Conservation (phyloP, 1,140 invertebrate genomes). For the Apis cerana region DNA sequence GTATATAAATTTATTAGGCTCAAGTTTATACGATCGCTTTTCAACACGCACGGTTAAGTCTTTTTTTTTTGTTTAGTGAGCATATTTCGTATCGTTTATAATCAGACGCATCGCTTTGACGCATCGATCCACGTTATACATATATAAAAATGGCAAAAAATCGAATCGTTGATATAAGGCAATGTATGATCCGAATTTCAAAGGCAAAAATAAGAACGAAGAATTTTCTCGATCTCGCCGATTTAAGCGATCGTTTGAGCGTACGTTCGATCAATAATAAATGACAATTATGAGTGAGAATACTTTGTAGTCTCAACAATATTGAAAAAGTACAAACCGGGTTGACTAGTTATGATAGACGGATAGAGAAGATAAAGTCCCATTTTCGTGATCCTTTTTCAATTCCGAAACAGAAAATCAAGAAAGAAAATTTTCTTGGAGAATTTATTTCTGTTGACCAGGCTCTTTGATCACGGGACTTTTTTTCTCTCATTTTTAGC, state of each 20-base stretch:
- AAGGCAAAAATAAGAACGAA: background rate
- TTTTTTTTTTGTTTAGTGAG: background rate
- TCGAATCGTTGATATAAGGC: background rate
- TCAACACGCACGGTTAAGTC: background rate
- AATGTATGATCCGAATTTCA: background rate
- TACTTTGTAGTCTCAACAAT: constrained; percentile 18
- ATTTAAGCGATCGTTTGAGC: constrained; percentile 1
- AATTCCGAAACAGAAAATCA: background rate
- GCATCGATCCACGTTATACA: background rate
- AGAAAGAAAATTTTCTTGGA: background rate
- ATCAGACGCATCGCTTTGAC: background rate
- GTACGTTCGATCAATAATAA: background rate
- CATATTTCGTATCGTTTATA: background rate
- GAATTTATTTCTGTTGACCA: constrained; percentile 7
- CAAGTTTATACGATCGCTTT: background rate
- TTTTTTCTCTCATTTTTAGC: constrained; percentile 25
- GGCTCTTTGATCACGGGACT: constrained; percentile 20
- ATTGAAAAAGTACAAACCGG: constrained; percentile 44
- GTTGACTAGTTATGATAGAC: constrained; percentile 13
- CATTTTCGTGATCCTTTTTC: constrained; percentile 8
- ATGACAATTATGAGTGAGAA: constrained; percentile 17
- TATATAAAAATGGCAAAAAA: background rate
- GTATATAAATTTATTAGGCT: background rate
- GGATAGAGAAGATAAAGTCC: background rate
- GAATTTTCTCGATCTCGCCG: background rate